Evolutionary conservation across 2,888 invertebrate species (phyloP).

Genomic region (Teleiodes luculella): DNA sequence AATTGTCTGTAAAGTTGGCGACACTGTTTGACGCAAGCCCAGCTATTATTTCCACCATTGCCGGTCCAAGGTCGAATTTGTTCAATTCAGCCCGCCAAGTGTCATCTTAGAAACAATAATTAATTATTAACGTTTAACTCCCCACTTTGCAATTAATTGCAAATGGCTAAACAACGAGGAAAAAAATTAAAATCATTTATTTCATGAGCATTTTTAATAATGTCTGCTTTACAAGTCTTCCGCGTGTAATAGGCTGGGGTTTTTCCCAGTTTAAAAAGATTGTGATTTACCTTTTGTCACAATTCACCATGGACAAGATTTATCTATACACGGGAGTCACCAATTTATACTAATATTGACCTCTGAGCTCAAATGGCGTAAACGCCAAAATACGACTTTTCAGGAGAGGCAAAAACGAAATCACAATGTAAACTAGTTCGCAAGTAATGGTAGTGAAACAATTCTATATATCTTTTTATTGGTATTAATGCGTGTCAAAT

Average conservation of each 20-base stretch:
- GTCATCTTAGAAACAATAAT: conserved; percentile 3
- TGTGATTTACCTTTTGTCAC: too few relatives aligned
- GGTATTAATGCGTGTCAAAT: too few relatives aligned
- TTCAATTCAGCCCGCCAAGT: conserved; percentile 1
- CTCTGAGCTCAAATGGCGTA: too few relatives aligned
- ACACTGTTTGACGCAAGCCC: conserved; percentile 1
- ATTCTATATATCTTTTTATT: too few relatives aligned
- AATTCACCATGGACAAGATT: too few relatives aligned
- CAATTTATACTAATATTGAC: too few relatives aligned
- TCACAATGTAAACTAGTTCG: too few relatives aligned
- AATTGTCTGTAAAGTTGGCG: background rate
- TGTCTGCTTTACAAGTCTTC: background rate
- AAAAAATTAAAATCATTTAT: background rate
- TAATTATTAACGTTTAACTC: background rate
- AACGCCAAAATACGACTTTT: too few relatives aligned
- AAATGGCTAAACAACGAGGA: background rate
- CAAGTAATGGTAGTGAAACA: too few relatives aligned
- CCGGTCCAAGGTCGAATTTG: background rate
- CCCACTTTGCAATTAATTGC: conserved; percentile 1
- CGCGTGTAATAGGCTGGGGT: background rate
- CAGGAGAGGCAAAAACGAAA: too few relatives aligned
- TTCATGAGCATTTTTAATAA: background rate
- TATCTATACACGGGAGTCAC: too few relatives aligned
- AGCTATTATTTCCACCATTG: conserved; percentile 4
- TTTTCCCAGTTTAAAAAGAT: too few relatives aligned